phyloP scores from a whole-genome alignment of 2,797 vertebrate genomes.

The Acanthopagrus latus region DNA sequence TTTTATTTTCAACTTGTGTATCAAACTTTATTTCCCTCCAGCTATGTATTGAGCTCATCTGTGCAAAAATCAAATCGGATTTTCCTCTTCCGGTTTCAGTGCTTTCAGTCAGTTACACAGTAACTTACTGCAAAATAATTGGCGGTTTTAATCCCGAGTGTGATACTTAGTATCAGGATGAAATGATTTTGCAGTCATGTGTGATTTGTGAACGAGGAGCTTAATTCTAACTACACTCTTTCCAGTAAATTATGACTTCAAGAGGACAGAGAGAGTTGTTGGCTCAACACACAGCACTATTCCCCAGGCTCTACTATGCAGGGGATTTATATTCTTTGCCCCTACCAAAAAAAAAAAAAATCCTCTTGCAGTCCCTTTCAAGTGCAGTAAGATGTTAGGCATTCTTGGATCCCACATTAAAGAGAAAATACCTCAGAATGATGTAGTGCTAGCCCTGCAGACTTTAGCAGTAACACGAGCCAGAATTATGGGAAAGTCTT shows the following conservation, averaged over 20 bases:
- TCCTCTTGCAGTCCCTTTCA: constrained; percentile 6
- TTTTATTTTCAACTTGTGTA: not conserved
- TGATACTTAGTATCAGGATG: not conserved
- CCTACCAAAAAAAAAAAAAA: constrained; percentile 1
- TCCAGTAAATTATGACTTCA: not conserved
- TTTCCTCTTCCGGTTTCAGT: not conserved
- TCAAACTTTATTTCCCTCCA: not conserved
- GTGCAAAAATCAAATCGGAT: not conserved
- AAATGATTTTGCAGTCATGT: not conserved
- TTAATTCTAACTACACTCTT: not conserved
- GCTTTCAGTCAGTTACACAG: not conserved
- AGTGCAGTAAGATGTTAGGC: constrained; percentile 12
- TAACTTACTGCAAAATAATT: no score
- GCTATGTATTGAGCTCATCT: not conserved
- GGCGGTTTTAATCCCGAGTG: not conserved
- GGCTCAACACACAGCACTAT: not conserved
- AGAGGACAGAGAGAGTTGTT: not conserved
- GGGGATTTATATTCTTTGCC: constrained; percentile 3
- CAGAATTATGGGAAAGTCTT: constrained; percentile 4
- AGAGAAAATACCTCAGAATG: not conserved
- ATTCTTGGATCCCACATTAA: constrained; percentile 11
- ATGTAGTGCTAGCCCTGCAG: not conserved
- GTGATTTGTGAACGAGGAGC: constrained; percentile 1
- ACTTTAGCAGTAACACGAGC: not conserved
- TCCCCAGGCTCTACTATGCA: not conserved